phyloP scores from a whole-genome alignment of 1,140 invertebrate genomes.

The Leptinotarsa defecta region DNA sequence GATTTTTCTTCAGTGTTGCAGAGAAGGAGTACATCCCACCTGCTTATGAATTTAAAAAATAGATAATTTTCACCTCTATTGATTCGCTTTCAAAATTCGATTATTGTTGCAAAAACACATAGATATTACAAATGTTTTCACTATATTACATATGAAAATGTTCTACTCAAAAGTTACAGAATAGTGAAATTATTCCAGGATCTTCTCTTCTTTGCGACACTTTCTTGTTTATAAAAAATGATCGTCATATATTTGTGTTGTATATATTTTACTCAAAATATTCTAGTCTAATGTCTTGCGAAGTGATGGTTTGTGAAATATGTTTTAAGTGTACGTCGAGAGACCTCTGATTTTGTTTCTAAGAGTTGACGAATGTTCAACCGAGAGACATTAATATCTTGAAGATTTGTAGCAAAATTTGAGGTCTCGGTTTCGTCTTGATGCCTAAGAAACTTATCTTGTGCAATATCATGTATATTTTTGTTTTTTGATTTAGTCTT shows the following conservation, averaged over 20 bases:
- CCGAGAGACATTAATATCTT: too few species aligned
- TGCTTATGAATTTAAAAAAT: slow-evolving; percentile 30
- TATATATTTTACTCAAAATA: slow-evolving; percentile 26
- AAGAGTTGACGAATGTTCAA: too few species aligned
- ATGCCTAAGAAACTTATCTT: not conserved
- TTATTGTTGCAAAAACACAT: not conserved
- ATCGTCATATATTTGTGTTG: slow-evolving; percentile 14
- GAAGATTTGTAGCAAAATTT: too few species aligned
- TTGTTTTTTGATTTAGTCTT: not conserved
- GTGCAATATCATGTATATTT: slow-evolving; percentile 6
- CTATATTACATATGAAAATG: too few species aligned
- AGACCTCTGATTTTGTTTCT: not conserved
- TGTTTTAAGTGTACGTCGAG: not conserved
- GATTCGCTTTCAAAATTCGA: not conserved
- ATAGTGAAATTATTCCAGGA: too few species aligned
- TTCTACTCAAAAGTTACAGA: too few species aligned
- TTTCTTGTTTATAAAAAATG: slow-evolving; percentile 11
- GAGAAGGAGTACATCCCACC: not conserved
- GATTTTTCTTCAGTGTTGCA: not conserved
- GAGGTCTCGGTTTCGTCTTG: too few species aligned
- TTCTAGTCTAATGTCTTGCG: slow-evolving; percentile 37
- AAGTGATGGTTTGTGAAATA: slow-evolving; percentile 7
- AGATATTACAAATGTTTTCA: too few species aligned
- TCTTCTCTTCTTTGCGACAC: not conserved
- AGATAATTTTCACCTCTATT: not conserved